Evolutionary conservation across 2,797 vertebrate species (phyloP).

Genomic region (Sebastes oblongus): DNA sequence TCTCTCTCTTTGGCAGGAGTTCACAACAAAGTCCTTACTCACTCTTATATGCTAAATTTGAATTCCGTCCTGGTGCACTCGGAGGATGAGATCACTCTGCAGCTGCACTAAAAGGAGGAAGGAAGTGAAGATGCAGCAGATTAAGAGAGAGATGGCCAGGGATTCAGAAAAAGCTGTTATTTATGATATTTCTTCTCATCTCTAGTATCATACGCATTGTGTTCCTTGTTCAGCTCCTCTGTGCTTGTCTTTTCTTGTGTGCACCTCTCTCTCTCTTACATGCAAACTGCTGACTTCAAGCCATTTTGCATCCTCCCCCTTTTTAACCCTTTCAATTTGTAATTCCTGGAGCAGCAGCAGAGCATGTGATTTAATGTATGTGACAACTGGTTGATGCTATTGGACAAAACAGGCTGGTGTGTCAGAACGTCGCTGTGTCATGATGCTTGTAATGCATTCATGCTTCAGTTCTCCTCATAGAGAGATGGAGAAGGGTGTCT

Average conservation of each 20-base stretch:
- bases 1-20: conserved; percentile 27
- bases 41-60: conserved; percentile 20
- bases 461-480: not conserved
- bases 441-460: conserved; percentile 17
- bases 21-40: conserved; percentile 40
- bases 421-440: conserved; percentile 17
- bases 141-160: conserved; percentile 2
- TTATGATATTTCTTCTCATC: not conserved
- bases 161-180: not conserved
- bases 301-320: conserved; percentile 57
- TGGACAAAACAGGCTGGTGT: not conserved
- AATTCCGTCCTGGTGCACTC: conserved; percentile 32
- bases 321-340: conserved; percentile 64
- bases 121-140: conserved; percentile 7
- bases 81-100: conserved; percentile 28
- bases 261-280: conserved; percentile 14
- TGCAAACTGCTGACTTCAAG: conserved; percentile 50
- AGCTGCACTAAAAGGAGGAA: not conserved
- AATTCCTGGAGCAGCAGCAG: conserved; percentile 23
- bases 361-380: conserved; percentile 35
- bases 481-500: not conserved
- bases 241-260: conserved; percentile 5
- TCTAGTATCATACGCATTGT: conserved; percentile 17
- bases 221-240: conserved; percentile 16
- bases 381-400: conserved; percentile 43